Percentiles rank a stretch among this genome's conserved stretches.
phyloP scores from a whole-genome alignment of 2,888 invertebrate species.

The Acanthosepion lycidas region DNA sequence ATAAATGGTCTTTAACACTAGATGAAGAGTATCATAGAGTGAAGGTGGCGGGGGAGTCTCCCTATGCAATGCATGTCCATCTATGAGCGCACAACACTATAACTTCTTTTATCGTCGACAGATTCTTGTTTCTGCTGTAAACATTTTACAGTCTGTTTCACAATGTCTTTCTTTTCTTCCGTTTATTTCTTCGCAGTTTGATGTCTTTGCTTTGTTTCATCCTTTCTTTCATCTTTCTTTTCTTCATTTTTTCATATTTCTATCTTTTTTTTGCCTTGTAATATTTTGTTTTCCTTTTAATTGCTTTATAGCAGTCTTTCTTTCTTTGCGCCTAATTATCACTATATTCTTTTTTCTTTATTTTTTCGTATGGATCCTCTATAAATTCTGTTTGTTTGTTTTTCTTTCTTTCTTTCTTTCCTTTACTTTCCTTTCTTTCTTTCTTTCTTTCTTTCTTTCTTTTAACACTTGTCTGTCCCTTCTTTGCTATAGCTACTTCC shows the following conservation, averaged over 20 bases:
- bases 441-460: neutral
- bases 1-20: neutral
- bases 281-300: too few species aligned
- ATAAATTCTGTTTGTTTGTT: too few species aligned
- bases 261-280: neutral
- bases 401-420: neutral
- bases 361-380: neutral
- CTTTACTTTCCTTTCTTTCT: too few species aligned
- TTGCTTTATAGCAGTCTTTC: neutral
- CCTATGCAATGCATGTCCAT: neutral
- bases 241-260: neutral
- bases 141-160: conserved; percentile 15
- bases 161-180: neutral
- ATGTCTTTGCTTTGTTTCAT: neutral
- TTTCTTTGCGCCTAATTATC: neutral
- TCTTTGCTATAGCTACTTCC: too few species aligned
- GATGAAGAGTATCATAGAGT: neutral
- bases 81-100: neutral
- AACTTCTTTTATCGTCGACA: too few species aligned
- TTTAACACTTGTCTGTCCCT: neutral
- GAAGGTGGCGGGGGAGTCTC: neutral
- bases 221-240: neutral
- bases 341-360: neutral
- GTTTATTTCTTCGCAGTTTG: neutral
- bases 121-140: neutral